These are phyloP conservation scores for Ceratina japonica DNA, from an alignment of 1,140 invertebrate species.

Conservation along the genomic window DNA sequence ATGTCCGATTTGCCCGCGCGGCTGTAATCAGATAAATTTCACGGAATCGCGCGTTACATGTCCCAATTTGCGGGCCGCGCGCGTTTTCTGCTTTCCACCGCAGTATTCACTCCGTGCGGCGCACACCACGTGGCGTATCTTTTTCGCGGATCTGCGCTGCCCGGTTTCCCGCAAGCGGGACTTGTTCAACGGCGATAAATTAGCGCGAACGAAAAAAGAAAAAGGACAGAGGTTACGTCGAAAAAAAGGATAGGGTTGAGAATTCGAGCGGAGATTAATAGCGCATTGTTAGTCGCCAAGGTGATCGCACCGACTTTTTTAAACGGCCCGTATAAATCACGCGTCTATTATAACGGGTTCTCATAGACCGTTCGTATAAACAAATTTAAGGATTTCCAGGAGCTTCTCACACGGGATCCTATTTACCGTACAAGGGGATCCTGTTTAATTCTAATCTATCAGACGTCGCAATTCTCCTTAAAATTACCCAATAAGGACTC, in stretches of 20 bases:
- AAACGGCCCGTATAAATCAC: not conserved
- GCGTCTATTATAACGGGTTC: not conserved
- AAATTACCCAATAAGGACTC: not conserved
- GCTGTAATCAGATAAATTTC: constrained; percentile 59
- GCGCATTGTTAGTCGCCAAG: constrained; percentile 31
- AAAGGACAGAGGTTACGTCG: constrained; percentile 1
- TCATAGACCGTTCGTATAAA: not conserved
- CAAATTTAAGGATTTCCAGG: not conserved
- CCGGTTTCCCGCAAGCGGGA: not conserved
- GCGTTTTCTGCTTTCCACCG: constrained; percentile 40
- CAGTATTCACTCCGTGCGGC: constrained; percentile 13
- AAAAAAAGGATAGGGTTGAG: not conserved
- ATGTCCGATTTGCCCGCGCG: constrained; percentile 45
- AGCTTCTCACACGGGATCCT: too few relatives aligned
- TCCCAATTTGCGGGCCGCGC: constrained; percentile 42
- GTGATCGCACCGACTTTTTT: constrained; percentile 25
- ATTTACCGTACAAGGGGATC: not conserved
- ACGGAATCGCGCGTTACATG: constrained; percentile 45
- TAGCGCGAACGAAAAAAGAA: not conserved
- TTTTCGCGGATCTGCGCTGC: not conserved
- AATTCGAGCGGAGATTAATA: constrained; percentile 28
- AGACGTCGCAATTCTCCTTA: not conserved
- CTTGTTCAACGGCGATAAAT: constrained; percentile 25
- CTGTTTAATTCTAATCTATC: not conserved
- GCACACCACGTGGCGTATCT: not conserved